Evolutionary conservation across 2,113 vertebrate genomes (phyloP), one percentile per base, ranked within the genome.

Genomic region (Cepphus grylle): DNA sequence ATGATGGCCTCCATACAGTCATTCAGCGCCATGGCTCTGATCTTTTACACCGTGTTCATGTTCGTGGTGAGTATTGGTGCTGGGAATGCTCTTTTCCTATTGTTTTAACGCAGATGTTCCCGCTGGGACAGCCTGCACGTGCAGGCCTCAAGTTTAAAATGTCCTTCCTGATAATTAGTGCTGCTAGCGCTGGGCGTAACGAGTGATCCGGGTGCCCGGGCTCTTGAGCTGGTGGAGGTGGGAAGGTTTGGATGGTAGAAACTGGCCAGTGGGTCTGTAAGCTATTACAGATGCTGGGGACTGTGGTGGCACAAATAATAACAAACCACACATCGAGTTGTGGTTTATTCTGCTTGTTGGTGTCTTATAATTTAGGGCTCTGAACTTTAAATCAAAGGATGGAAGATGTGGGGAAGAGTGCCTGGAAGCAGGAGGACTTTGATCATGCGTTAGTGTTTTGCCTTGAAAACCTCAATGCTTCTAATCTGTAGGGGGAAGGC

Each of bases 1-100:
- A 98, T 99, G 99, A 99, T 99, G 99, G 99, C 99, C 81, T 99
- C 99, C 97, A 98, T 99, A 52, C 99, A 99, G 98, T 99, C 99
- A 30, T 99, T 99, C 98, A 99, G 99, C 2, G 99, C 99, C 87
- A 99, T 99, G 99, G 99, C 99, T 2, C 99, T 99, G 63, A 98
- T 99, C 80, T 99, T 99, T 94, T 99, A 99, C 97, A 98, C 99
- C 0, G 88, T 99, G 55, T 99, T 99, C 97, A 99, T 99, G 99
- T 99, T 99, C 16, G 99, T 99, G 98, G 99, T 99, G 98, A 99
- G 99, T 96, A 23, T 4, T 1, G 34, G 7, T 5, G 4, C 77
- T 0, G 6, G 56, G 30, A 67, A 34, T 12, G 52, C 65, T 26
- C 0, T 56, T 93, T 70, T 42, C 88, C 90, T 55, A 1, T 43